Evolutionary conservation across 2,888 invertebrate genomes (phyloP), one percentile per base, ranked within the genome.

Genomic region (Cryptocephalus moraei): DNA sequence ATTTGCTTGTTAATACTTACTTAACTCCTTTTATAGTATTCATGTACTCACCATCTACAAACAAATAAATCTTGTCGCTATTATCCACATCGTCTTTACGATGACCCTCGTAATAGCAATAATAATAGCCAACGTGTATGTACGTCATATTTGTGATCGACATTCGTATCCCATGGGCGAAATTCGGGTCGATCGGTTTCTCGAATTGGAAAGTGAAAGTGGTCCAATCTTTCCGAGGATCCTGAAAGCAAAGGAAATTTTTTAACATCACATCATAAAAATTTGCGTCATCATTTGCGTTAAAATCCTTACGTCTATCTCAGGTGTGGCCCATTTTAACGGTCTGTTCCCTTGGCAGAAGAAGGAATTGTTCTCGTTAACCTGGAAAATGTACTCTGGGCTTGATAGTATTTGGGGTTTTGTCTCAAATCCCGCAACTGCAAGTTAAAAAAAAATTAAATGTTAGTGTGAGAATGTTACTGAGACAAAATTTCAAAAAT

Each of bases 11-110:
- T 22, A 22, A 6, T 22, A 22, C 22, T 22, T 22, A 22, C 3
- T 22, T 22, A 22, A 22, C 22, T 22, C 22, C 22, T 4, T 22
- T 4, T 12, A 36, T 36, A 11, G 11, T 4, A 36, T 4, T 11
- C 6, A n/a, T 36, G 36, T 36, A 52, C 63, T 65, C 62, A 77
- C 77, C 78, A 60, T 74, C 68, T 1, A 79, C 76, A 61, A 70
- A 80, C 9, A 80, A 56, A 59, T 79, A 79, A 31, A 77, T 69
- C n/a, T 69, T 69, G 9, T 70, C 70, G 12, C 65, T 61, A 41
- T 64, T 64, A 10, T 57, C 63, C 41, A 67, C 63, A 11, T 70
- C 64, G 40, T 68, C 48, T 43, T 69, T 62, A 2, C 63, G 62
- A 3, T 66, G 56, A 9, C 66, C 59, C n/a, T 65, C 62, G 13